Evolutionary conservation across 2,888 invertebrate species (phyloP), one percentile per base, ranked within the genome.

Genomic region (Erebia ligea): DNA sequence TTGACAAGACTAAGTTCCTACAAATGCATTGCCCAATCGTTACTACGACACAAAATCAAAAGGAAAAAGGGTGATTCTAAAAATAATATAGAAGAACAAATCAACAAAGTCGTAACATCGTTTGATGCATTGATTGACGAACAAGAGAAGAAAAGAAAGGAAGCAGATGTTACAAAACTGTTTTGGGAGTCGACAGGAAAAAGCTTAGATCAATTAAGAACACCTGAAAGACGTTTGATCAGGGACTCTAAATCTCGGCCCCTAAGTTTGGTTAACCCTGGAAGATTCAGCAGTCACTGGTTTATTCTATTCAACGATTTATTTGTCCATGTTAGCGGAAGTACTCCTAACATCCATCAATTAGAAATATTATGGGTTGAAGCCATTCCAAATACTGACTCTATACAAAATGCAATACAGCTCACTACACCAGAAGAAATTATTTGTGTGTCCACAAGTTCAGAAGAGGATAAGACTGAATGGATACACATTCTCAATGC

Each of bases 301-400:
- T 97, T 98, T 80, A 95, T 98, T 76, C 91, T 98, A 65, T 95
- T 98, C 81, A 97, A 96, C 69, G 98, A 98, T 86, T 91, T 96
- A 69, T 96, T 98, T 75, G 95, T 97, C 69, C 97, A 98, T 81
- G 91, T 96, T 40, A 94, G 94, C 80, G 96, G 96, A 52, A 95
- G 96, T 40, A 94, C 95, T 1, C 94, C 95, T 67, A 94, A 93
- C 70, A 86, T 94, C 0, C 96, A 97, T 87, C 95, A 96, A 10
- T 90, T 98, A 75, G 94, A 94, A 74, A 96, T 96, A 0, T 85
- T 98, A 61, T 98, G 98, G 98, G 94, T 97, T 2, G 97, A 97
- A 83, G 91, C 95, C 5, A 90, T 96, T 54, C 93, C 95, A n/a
- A 96, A 96, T 78, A 94, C 94, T 17, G 95, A 95, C 77, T 92